Evolutionary conservation across 1,140 invertebrate species (phyloP).

Genomic region (Bicyclus anynana): DNA sequence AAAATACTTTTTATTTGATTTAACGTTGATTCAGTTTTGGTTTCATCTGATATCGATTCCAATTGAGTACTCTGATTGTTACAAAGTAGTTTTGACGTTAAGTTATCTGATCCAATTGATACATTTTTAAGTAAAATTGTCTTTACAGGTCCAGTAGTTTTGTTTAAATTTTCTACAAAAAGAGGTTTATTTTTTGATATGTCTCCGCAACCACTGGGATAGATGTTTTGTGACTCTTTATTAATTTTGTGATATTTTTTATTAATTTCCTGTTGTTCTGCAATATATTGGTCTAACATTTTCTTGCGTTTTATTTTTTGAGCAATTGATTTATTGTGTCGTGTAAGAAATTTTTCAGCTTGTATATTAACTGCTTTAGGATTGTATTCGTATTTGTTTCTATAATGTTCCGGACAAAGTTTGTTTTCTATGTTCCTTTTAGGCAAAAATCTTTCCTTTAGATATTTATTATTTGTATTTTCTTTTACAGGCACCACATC

Average conservation of each 20-base stretch:
- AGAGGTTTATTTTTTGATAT: conserved; percentile 32
- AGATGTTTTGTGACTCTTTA: conserved; percentile 32
- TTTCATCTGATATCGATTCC: conserved; percentile 25
- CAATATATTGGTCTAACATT: conserved; percentile 7
- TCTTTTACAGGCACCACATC: conserved; percentile 62
- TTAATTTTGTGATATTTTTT: conserved; percentile 8
- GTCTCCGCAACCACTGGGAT: conserved; percentile 39
- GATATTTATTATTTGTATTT: conserved; percentile 28
- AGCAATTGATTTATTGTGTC: background rate
- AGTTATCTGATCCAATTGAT: conserved; percentile 13
- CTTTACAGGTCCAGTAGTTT: conserved; percentile 17
- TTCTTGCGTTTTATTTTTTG: conserved; percentile 8
- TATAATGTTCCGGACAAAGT: conserved; percentile 32
- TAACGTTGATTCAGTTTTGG: conserved; percentile 50
- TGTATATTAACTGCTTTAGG: conserved; percentile 20
- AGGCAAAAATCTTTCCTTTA: conserved; percentile 19
- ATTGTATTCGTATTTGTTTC: conserved; percentile 21
- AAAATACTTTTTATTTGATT: conserved; percentile 62
- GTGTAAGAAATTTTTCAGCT: conserved; percentile 13
- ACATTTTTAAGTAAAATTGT: conserved; percentile 31
- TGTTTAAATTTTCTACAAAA: background rate
- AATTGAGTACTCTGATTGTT: conserved; percentile 22
- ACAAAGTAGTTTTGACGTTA: conserved; percentile 20
- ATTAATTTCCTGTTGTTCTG: conserved; percentile 12
- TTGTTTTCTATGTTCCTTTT: conserved; percentile 28